Conservation (phyloP, 2,797 vertebrate species). For the Gadopsis marmoratus region DNA sequence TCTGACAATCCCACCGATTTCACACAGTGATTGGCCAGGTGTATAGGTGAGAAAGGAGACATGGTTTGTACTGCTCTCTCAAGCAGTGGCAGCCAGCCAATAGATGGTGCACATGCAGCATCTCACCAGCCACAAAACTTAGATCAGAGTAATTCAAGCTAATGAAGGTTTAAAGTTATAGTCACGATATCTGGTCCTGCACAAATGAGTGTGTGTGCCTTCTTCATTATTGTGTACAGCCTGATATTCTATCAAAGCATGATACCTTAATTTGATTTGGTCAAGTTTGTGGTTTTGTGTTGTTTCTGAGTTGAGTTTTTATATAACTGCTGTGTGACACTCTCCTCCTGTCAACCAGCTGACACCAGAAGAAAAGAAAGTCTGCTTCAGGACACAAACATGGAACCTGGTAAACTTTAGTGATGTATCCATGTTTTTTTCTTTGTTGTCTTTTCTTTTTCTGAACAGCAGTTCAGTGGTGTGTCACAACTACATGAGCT, state of each 20-base stretch:
- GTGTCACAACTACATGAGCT: not conserved
- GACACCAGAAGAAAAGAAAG: not conserved
- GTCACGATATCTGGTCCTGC: no score
- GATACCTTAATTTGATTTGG: slow-evolving; percentile 13
- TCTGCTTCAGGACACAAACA: slow-evolving; percentile 7
- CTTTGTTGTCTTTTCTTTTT: not conserved
- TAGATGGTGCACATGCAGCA: no score
- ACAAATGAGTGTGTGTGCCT: not conserved
- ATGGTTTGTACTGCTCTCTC: no score
- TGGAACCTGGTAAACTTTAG: not conserved
- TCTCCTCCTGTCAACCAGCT: not conserved
- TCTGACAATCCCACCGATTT: no score
- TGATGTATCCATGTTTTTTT: not conserved
- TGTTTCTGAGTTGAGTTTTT: not conserved
- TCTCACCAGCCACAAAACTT: not conserved
- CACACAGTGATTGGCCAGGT: no score
- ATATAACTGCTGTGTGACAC: not conserved
- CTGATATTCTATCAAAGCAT: slow-evolving; percentile 15
- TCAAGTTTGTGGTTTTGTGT: slow-evolving; percentile 8
- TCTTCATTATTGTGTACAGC: no score
- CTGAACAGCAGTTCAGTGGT: not conserved
- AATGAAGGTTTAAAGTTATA: not conserved
- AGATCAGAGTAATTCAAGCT: no score
- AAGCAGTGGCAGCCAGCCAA: no score
- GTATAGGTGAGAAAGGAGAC: no score